These are phyloP conservation scores for Lasioglossum malachurum DNA, from an alignment of 2,888 invertebrate species.

Conservation along the genomic window DNA sequence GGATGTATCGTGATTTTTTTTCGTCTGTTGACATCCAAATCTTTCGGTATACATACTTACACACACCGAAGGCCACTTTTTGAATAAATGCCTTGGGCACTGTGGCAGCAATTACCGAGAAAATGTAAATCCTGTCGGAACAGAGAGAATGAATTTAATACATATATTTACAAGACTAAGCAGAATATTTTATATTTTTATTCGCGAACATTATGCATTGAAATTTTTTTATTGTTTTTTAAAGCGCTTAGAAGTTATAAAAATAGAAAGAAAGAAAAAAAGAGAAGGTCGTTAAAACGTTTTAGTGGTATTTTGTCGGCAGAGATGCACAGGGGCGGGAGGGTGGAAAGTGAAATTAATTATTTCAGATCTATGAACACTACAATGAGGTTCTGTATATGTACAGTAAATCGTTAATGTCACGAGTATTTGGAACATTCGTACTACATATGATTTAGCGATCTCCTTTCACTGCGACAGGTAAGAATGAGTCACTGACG, in stretches of 20 bases:
- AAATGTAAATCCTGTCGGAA: background rate
- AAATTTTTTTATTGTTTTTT: background rate
- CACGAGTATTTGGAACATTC: background rate
- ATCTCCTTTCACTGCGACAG: constrained; percentile 11
- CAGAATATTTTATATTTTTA: background rate
- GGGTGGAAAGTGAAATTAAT: background rate
- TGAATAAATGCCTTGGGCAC: background rate
- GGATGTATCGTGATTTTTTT: background rate
- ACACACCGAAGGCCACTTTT: background rate
- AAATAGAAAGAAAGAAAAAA: too few relatives aligned
- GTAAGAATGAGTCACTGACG: background rate
- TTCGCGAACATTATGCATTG: background rate
- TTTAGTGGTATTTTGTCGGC: background rate
- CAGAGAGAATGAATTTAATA: background rate
- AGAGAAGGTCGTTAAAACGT: too few relatives aligned
- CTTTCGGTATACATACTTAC: background rate
- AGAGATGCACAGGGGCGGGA: background rate
- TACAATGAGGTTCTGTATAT: background rate
- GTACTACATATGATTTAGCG: background rate
- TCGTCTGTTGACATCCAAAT: background rate
- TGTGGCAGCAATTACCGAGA: background rate
- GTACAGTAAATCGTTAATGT: background rate
- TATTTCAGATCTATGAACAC: background rate
- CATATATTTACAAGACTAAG: background rate
- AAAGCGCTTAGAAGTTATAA: too few relatives aligned